Evolutionary conservation across 35 echinoderm and acorn worm species (phyloP).

Genomic region (Acanthaster planci): DNA sequence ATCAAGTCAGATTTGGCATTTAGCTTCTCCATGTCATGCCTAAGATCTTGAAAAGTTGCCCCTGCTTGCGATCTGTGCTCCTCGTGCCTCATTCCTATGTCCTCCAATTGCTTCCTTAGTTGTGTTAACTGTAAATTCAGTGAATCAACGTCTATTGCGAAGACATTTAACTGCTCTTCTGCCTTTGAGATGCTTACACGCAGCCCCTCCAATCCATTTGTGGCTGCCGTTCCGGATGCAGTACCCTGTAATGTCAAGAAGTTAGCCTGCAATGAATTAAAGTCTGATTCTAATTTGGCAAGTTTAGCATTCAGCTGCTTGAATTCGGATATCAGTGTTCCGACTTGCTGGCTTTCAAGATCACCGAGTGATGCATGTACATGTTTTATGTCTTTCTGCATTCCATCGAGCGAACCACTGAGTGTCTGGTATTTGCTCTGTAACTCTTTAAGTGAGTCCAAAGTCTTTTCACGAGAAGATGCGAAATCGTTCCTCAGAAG

Average conservation of each 20-base stretch:
- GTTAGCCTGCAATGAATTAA: conserved; percentile 49
- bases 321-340: neutral
- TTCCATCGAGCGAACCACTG: neutral
- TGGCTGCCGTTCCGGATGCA: neutral
- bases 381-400: neutral
- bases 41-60: conserved; percentile 18
- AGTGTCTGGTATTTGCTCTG: conserved; percentile 18
- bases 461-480: neutral
- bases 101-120: conserved; percentile 23
- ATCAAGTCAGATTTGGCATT: neutral
- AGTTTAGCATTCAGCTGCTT: conserved; percentile 57
- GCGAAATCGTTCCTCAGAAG: conserved; percentile 23
- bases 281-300: conserved; percentile 56
- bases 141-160: conserved; percentile 37
- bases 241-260: conserved; percentile 28
- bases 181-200: conserved; percentile 24
- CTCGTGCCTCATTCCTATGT: conserved; percentile 4
- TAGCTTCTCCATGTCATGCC: conserved; percentile 15
- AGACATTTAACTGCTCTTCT: conserved; percentile 14
- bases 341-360: neutral
- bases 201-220: neutral
- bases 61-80: conserved; percentile 13
- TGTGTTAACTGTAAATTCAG: conserved; percentile 20
- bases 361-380: neutral
- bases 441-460: neutral